These are phyloP conservation scores for Drosophila malerkotliana DNA, from an alignment of 1,140 invertebrate genomes.

Conservation along the genomic window DNA sequence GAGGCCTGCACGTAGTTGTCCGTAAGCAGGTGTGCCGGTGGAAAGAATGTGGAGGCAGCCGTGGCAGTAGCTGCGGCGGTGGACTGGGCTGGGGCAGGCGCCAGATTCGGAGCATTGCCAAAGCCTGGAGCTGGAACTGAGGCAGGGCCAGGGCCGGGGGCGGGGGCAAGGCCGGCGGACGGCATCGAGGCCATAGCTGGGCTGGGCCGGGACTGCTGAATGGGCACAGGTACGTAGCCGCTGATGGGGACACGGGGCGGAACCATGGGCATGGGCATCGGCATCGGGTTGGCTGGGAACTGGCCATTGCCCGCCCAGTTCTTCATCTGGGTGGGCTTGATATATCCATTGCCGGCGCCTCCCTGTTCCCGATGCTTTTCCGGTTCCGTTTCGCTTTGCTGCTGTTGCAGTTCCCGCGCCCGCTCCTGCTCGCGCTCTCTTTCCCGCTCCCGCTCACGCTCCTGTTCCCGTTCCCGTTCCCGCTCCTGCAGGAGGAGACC, in stretches of 20 bases:
- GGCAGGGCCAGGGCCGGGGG: no score
- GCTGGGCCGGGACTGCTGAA: slow-evolving; percentile 35
- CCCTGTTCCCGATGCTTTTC: slow-evolving; percentile 5
- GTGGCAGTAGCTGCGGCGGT: slow-evolving; percentile 7
- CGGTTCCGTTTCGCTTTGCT: not conserved
- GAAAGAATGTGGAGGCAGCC: slow-evolving; percentile 11
- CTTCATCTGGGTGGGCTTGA: slow-evolving; percentile 70
- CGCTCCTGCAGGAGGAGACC: slow-evolving; percentile 18
- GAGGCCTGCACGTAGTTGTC: slow-evolving; percentile 66
- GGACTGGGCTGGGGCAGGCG: not conserved
- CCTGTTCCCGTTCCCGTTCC: slow-evolving; percentile 20
- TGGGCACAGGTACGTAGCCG: slow-evolving; percentile 65
- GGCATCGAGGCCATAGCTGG: not conserved
- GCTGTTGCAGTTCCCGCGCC: slow-evolving; percentile 2
- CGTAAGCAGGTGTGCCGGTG: slow-evolving; percentile 53
- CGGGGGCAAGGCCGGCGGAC: not conserved
- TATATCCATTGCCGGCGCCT: slow-evolving; percentile 43
- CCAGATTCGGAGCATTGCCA: not conserved
- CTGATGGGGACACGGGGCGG: slow-evolving; percentile 33
- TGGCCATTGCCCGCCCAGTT: slow-evolving; percentile 29
- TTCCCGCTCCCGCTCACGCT: slow-evolving; percentile 12
- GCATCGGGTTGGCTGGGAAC: not conserved
- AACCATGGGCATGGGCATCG: slow-evolving; percentile 1
- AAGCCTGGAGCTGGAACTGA: not conserved
- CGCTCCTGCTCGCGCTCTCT: slow-evolving; percentile 16